Percentiles rank a stretch among this genome's conserved stretches.
Evolutionary conservation across 2,888 invertebrate species (phyloP).

Genomic region (Oxytorus armatus): DNA sequence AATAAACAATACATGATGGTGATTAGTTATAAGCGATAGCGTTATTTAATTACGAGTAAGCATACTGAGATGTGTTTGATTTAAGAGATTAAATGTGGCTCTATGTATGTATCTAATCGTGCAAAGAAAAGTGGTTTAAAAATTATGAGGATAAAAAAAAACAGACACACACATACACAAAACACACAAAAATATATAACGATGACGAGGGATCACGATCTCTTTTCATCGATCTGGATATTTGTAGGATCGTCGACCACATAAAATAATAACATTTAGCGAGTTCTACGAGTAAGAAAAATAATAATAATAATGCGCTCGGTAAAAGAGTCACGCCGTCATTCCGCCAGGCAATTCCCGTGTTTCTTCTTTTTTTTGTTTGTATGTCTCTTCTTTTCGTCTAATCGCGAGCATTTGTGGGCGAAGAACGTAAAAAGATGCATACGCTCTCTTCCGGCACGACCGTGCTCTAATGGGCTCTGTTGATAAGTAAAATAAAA

Average conservation of each 20-base stretch:
- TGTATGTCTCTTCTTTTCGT: background rate
- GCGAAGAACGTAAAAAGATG: too few relatives aligned
- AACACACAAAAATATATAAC: conserved; percentile 23
- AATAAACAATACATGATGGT: conserved; percentile 43
- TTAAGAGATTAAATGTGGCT: conserved; percentile 72
- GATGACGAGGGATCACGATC: conserved; percentile 24
- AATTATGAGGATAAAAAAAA: background rate
- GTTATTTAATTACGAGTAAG: conserved; percentile 56
- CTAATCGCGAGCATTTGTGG: background rate
- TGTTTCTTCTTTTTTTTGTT: conserved; percentile 8
- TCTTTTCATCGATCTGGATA: conserved; percentile 26
- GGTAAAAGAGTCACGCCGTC: conserved; percentile 24
- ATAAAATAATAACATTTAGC: conserved; percentile 34
- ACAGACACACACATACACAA: conserved; percentile 19
- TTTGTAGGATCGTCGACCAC: conserved; percentile 51
- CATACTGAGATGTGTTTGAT: conserved; percentile 64
- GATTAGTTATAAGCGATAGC: conserved; percentile 54
- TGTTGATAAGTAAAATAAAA: conserved; percentile 17
- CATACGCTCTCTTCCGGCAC: conserved; percentile 3
- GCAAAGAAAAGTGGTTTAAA: conserved; percentile 20
- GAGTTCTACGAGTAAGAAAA: conserved; percentile 27
- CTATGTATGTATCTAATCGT: conserved; percentile 69
- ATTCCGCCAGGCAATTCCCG: conserved; percentile 47
- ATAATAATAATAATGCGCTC: conserved; percentile 26
- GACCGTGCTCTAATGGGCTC: conserved; percentile 30